Evolutionary conservation across 1,140 invertebrate species (phyloP).

Genomic region (Ridgeia piscesae): DNA sequence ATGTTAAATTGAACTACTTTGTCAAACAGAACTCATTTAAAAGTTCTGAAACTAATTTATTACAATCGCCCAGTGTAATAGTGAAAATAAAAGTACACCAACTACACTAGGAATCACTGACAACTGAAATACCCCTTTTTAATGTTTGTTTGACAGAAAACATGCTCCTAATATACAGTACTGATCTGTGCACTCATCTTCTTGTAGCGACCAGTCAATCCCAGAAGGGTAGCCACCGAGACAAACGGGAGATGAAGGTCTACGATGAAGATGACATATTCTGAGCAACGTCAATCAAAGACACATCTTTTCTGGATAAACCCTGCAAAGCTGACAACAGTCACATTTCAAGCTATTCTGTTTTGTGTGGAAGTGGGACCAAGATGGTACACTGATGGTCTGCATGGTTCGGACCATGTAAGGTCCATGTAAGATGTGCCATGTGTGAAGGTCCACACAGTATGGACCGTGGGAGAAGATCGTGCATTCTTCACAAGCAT

Average conservation of each 20-base stretch:
- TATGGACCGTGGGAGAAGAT: background rate
- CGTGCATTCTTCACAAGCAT: background rate
- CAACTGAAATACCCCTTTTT: background rate
- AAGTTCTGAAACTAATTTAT: too few relatives aligned
- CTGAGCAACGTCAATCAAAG: slow-evolving; percentile 18
- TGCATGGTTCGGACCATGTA: background rate
- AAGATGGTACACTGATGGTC: background rate
- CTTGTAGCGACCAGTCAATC: slow-evolving; percentile 74
- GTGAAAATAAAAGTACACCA: too few relatives aligned
- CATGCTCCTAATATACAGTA: background rate
- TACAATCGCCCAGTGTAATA: too few relatives aligned
- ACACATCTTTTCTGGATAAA: slow-evolving; percentile 6
- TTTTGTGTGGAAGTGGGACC: background rate
- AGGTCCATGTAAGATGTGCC: background rate
- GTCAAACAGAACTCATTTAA: too few relatives aligned
- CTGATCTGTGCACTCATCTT: background rate
- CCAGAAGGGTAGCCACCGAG: slow-evolving; percentile 67
- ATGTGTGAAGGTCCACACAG: background rate
- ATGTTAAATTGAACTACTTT: too few relatives aligned
- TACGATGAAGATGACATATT: slow-evolving; percentile 46
- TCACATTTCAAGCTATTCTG: background rate
- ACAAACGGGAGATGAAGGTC: slow-evolving; percentile 49
- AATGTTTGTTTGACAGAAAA: background rate
- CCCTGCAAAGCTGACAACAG: background rate
- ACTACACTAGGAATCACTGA: too few relatives aligned